Percentiles rank a stretch among this genome's conserved stretches.
Evolutionary conservation across 2,113 vertebrate genomes (phyloP).

Genomic region (Holacanthus passer): DNA sequence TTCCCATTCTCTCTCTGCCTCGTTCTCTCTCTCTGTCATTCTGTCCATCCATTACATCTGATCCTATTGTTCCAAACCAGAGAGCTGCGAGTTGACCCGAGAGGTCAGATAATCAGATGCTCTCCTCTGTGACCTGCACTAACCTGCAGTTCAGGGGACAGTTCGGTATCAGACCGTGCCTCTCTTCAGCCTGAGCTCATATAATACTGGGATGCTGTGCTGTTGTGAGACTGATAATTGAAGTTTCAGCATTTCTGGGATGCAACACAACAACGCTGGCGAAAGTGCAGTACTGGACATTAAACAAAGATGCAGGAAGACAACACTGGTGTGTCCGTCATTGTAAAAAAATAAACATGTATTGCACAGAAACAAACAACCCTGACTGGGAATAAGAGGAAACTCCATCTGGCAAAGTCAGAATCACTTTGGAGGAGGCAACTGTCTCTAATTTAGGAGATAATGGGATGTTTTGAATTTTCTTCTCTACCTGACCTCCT

Average conservation of each 20-base stretch:
- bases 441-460: background rate
- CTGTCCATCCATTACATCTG: constrained; percentile 70
- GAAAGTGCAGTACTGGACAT: constrained; percentile 1
- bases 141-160: constrained; percentile 68
- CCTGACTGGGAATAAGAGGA: background rate
- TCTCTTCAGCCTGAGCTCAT: constrained; percentile 35
- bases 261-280: constrained; percentile 17
- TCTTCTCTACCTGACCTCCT: background rate
- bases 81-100: constrained; percentile 66
- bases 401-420: constrained; percentile 2
- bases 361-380: background rate
- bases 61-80: constrained; percentile 75
- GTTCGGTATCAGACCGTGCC: constrained; percentile 29
- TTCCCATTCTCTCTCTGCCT: constrained; percentile 23
- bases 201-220: constrained; percentile 16
- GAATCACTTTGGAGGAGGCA: constrained; percentile 12
- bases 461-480: constrained; percentile 31
- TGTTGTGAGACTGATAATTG: constrained; percentile 27
- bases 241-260: constrained; percentile 33
- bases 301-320: background rate
- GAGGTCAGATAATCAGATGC: constrained; percentile 80
- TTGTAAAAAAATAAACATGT: background rate
- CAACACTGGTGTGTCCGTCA: background rate
- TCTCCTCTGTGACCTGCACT: constrained; percentile 70
- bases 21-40: constrained; percentile 52